phyloP scores from a whole-genome alignment of 1,140 invertebrate species.

The Saccostrea cuccullata region DNA sequence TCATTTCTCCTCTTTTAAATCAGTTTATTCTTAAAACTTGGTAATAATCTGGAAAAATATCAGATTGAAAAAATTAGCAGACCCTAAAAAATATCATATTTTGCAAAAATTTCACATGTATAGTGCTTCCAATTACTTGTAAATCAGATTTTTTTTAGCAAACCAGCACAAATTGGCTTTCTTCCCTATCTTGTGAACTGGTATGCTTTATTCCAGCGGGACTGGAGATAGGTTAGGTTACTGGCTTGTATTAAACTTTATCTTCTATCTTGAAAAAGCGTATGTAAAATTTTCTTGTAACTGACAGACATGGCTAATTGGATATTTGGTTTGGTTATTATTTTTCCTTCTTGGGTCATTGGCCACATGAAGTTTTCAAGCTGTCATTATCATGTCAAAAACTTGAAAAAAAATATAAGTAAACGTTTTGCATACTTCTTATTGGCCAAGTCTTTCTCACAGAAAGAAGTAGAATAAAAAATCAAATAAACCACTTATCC shows the following conservation, averaged over 20 bases:
- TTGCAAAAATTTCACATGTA: background rate
- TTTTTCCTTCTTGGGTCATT: background rate
- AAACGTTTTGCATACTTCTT: background rate
- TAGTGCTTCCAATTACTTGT: background rate
- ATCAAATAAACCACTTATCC: background rate
- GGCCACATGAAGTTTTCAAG: conserved; percentile 7
- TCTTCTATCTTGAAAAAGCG: background rate
- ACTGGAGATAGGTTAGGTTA: background rate
- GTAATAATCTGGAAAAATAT: background rate
- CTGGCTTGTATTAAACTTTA: background rate
- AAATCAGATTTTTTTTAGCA: background rate
- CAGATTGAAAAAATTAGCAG: conserved; percentile 1
- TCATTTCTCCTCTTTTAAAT: background rate
- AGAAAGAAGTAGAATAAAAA: background rate
- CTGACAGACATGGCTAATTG: conserved; percentile 11
- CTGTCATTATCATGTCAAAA: conserved; percentile 2
- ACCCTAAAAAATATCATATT: background rate
- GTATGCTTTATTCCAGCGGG: background rate
- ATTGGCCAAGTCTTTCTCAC: background rate
- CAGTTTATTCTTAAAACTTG: background rate
- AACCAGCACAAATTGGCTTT: background rate
- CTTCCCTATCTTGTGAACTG: background rate
- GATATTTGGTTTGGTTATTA: background rate
- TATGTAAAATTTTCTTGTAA: background rate
- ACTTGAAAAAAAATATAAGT: background rate